phyloP scores from a whole-genome alignment of 2,888 invertebrate genomes.

The Thyatira batis region DNA sequence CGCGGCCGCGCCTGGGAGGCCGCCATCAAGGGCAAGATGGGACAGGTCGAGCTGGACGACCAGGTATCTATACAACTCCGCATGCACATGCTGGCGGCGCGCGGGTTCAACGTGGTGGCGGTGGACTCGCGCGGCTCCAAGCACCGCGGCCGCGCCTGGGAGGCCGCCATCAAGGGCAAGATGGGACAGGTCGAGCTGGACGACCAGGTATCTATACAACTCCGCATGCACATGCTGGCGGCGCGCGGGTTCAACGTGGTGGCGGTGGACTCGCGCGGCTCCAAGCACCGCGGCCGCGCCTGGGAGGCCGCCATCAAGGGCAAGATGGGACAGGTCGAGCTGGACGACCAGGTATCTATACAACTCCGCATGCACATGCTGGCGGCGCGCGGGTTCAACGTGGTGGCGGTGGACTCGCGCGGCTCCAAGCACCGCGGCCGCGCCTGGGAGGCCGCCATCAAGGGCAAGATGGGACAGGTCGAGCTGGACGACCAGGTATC shows the following conservation, averaged over 20 bases:
- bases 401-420: slow-evolving; percentile 96
- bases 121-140: slow-evolving; percentile 98
- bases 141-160: slow-evolving; percentile 95
- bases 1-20: slow-evolving; percentile 96
- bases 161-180: slow-evolving; percentile 92
- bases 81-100: slow-evolving; percentile 96
- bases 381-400: slow-evolving; percentile 97
- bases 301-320: slow-evolving; percentile 96
- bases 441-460: slow-evolving; percentile 94
- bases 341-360: slow-evolving; percentile 96
- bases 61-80: too few species aligned
- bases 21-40: slow-evolving; percentile 94
- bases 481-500: slow-evolving; percentile 96
- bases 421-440: slow-evolving; percentile 97
- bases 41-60: slow-evolving; percentile 95
- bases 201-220: too few species aligned
- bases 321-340: slow-evolving; percentile 96
- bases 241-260: slow-evolving; percentile 98
- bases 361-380: too few species aligned
- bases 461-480: slow-evolving; percentile 95
- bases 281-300: slow-evolving; percentile 93
- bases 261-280: slow-evolving; percentile 97
- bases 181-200: slow-evolving; percentile 97
- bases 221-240: slow-evolving; percentile 97
- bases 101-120: slow-evolving; percentile 97